phyloP scores from a whole-genome alignment of 1,140 invertebrate genomes.

The Metaphire vulgaris region DNA sequence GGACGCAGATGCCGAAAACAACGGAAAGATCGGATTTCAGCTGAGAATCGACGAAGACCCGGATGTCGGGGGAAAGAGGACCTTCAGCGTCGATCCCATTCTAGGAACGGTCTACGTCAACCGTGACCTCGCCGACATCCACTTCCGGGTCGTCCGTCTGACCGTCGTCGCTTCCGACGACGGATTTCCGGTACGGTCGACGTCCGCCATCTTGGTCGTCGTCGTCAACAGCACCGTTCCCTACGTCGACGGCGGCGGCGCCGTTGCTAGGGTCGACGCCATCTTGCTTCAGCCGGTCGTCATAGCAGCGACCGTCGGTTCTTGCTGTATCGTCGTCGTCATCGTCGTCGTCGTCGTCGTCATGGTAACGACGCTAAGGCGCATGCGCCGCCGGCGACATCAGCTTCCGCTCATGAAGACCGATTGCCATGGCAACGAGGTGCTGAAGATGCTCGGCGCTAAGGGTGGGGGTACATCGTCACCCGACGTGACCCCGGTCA shows the following conservation, averaged over 20 bases:
- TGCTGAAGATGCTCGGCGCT: not conserved
- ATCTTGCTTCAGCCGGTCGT: not conserved
- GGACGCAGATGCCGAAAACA: slow-evolving; percentile 8
- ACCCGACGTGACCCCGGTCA: not conserved
- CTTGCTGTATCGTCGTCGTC: slow-evolving; percentile 7
- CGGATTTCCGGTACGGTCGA: slow-evolving; percentile 72
- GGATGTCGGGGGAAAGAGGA: not conserved
- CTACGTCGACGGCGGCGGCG: not conserved
- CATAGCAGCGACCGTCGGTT: not conserved
- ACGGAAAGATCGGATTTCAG: slow-evolving; percentile 3
- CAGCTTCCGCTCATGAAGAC: not conserved
- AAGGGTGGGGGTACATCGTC: not conserved
- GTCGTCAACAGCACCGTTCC: slow-evolving; percentile 12
- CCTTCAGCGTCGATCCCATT: slow-evolving; percentile 15
- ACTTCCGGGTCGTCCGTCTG: slow-evolving; percentile 61
- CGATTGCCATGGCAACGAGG: not conserved
- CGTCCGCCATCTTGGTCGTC: slow-evolving; percentile 57
- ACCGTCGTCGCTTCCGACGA: slow-evolving; percentile 65
- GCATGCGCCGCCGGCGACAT: not conserved
- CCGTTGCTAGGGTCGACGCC: not conserved
- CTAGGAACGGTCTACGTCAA: slow-evolving; percentile 10
- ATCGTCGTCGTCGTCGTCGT: slow-evolving; percentile 8
- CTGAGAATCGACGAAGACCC: not conserved
- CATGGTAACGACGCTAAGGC: not conserved
- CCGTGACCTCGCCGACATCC: not conserved